Evolutionary conservation across 2,797 vertebrate genomes (phyloP).

Genomic region (Champsocephalus gunnari): DNA sequence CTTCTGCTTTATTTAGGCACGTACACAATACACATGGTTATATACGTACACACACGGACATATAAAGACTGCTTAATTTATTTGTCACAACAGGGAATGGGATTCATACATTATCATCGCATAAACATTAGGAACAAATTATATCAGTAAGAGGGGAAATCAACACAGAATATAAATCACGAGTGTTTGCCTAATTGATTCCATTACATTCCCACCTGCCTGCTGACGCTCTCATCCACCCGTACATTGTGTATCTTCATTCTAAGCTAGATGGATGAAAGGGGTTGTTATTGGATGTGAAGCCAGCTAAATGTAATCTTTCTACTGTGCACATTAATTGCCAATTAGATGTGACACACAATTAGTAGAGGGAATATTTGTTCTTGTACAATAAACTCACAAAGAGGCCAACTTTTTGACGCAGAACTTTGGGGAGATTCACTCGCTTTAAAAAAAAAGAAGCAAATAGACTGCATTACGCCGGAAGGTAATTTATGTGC

Average conservation of each 20-base stretch:
- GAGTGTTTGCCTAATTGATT: slow-evolving; percentile 79
- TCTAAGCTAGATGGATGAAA: slow-evolving; percentile 64
- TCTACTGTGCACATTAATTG: slow-evolving; percentile 62
- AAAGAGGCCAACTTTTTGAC: slow-evolving; percentile 33
- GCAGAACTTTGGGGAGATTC: slow-evolving; percentile 29
- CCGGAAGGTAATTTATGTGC: slow-evolving; percentile 73
- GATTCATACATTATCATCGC: slow-evolving; percentile 61
- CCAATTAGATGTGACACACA: slow-evolving; percentile 47
- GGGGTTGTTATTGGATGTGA: slow-evolving; percentile 53
- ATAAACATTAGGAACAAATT: slow-evolving; percentile 70
- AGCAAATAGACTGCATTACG: slow-evolving; percentile 46
- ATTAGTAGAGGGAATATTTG: slow-evolving; percentile 60
- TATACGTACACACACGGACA: background rate
- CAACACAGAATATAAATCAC: slow-evolving; percentile 80
- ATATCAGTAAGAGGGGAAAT: slow-evolving; percentile 50
- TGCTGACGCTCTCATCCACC: slow-evolving; percentile 66
- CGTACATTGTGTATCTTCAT: slow-evolving; percentile 73
- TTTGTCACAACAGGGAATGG: slow-evolving; percentile 34
- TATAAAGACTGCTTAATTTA: slow-evolving; percentile 14
- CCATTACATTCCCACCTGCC: slow-evolving; percentile 78
- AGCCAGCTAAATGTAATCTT: slow-evolving; percentile 46
- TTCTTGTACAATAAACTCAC: slow-evolving; percentile 36
- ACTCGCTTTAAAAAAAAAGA: too few relatives aligned
- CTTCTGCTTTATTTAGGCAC: slow-evolving; percentile 10
- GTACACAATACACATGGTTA: background rate